Conservation (phyloP, 2,888 invertebrate genomes). For the Zygaena filipendulae region DNA sequence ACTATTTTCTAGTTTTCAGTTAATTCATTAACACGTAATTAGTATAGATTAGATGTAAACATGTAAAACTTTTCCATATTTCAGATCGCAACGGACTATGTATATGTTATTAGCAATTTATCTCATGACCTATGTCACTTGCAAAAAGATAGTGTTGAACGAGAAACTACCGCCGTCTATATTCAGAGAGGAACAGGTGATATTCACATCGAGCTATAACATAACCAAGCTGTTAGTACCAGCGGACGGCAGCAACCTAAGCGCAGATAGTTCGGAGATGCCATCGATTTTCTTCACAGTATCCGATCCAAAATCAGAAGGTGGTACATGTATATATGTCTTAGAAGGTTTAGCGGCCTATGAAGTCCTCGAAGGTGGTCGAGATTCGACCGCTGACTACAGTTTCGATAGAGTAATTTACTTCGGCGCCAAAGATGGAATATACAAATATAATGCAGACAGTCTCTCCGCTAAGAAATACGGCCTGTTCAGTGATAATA, state of each 20-base stretch:
- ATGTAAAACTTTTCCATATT: too few relatives aligned
- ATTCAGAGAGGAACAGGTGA: conserved; percentile 33
- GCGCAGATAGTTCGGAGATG: conserved; percentile 28
- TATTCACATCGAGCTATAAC: conserved; percentile 35
- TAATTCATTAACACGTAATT: too few relatives aligned
- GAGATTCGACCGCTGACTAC: conserved; percentile 41
- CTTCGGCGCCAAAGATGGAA: conserved; percentile 37
- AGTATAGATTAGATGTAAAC: too few relatives aligned
- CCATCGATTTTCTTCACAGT: conserved; percentile 45
- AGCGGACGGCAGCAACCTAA: conserved; percentile 26
- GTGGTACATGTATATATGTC: conserved; percentile 43
- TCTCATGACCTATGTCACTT: neutral
- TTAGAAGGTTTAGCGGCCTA: conserved; percentile 44
- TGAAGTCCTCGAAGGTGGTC: conserved; percentile 41
- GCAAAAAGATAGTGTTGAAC: neutral
- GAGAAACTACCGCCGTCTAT: too few relatives aligned
- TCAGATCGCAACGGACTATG: too few relatives aligned
- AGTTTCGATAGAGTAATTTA: conserved; percentile 29
- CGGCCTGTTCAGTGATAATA: conserved; percentile 36
- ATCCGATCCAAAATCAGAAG: conserved; percentile 30
- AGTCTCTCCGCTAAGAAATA: conserved; percentile 37
- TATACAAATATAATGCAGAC: conserved; percentile 34
- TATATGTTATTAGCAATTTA: neutral
- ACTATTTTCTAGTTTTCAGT: too few relatives aligned
- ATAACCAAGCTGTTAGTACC: conserved; percentile 41